A percentile compares a stretch with the other conserved stretches of the same genome.
phyloP scores from a whole-genome alignment of 2,888 invertebrate species.

The Sceliomorpha sp. region DNA sequence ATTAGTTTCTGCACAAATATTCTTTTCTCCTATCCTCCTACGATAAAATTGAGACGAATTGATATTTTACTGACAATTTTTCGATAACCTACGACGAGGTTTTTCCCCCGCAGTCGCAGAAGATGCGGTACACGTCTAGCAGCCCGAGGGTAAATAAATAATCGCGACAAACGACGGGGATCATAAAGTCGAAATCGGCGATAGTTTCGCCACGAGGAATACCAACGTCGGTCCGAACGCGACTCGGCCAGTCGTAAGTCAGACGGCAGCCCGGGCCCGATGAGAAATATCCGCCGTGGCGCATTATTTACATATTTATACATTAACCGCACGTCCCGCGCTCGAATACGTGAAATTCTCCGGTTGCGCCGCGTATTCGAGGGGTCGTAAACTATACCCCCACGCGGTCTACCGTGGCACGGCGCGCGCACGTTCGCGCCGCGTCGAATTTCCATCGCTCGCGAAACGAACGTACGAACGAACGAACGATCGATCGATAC shows the following conservation, averaged over 20 bases:
- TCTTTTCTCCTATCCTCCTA: no score
- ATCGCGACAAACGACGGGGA: conserved; percentile 20
- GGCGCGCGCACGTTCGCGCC: background rate
- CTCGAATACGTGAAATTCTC: conserved; percentile 21
- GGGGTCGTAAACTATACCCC: conserved; percentile 15
- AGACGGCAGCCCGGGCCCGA: conserved; percentile 70
- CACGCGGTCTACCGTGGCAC: background rate
- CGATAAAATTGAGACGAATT: no score
- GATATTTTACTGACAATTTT: no score
- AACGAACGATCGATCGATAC: no score
- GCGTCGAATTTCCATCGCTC: conserved; percentile 9
- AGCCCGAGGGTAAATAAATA: conserved; percentile 2
- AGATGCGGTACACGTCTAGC: conserved; percentile 4
- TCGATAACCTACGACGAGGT: background rate
- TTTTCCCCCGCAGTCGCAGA: no score
- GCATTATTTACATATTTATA: conserved; percentile 76
- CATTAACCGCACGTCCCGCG: conserved; percentile 22
- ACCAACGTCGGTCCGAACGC: conserved; percentile 58
- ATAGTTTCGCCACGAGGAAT: conserved; percentile 70
- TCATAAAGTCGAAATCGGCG: conserved; percentile 64
- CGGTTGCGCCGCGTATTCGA: conserved; percentile 5
- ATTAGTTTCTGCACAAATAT: no score
- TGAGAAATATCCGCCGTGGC: conserved; percentile 71
- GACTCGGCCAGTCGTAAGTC: conserved; percentile 73
- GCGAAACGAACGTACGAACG: no score